phyloP scores from a whole-genome alignment of 2,797 vertebrate species.

The Hypotaenidia okinawae region DNA sequence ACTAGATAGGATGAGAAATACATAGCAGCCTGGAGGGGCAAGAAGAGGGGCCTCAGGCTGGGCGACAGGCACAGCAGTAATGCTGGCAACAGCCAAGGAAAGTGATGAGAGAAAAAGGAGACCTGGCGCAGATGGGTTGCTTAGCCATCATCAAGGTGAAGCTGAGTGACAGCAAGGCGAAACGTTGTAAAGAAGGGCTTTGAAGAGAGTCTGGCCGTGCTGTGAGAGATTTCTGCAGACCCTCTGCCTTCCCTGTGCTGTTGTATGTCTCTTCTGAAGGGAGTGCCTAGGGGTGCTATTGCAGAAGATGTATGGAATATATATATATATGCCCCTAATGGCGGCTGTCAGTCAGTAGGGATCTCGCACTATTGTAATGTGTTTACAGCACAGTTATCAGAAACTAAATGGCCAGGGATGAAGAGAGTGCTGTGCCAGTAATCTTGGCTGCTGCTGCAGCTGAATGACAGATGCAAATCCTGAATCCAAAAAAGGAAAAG shows the following conservation, averaged over 20 bases:
- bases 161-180: background rate
- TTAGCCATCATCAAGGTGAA: background rate
- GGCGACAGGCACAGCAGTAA: background rate
- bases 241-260: background rate
- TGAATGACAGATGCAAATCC: constrained; percentile 41
- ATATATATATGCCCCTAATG: background rate
- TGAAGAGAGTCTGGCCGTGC: background rate
- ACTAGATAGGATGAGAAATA: background rate
- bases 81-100: background rate
- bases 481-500: constrained; percentile 16
- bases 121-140: background rate
- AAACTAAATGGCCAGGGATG: background rate
- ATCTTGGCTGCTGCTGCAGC: constrained; percentile 15
- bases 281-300: background rate
- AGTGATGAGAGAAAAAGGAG: background rate
- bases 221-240: background rate
- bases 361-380: background rate
- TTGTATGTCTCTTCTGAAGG: background rate
- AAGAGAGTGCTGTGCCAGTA: background rate
- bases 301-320: background rate
- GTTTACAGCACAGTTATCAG: background rate
- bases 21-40: background rate
- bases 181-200: background rate
- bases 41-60: background rate
- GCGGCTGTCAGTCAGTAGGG: background rate